Conservation (phyloP, 2,797 vertebrate genomes). For the Pantherophis vulpinus region DNA sequence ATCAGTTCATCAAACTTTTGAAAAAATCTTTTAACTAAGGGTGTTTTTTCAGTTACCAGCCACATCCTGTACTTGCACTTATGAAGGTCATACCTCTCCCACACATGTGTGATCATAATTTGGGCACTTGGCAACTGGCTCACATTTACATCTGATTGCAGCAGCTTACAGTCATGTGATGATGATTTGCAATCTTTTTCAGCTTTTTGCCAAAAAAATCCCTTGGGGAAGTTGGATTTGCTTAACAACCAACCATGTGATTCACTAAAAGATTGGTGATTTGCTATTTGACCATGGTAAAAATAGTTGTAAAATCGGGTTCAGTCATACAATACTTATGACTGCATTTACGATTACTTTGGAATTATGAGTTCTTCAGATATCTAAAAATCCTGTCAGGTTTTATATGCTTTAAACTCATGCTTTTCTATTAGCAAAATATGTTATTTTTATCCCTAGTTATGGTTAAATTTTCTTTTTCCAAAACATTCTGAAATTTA, state of each 20-base stretch:
- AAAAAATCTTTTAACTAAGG: neutral
- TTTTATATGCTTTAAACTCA: neutral
- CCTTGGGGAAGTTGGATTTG: neutral
- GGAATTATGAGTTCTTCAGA: neutral
- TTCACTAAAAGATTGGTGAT: neutral
- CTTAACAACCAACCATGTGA: neutral
- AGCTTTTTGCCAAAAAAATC: neutral
- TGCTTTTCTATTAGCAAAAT: neutral
- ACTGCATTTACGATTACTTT: neutral
- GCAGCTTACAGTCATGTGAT: neutral
- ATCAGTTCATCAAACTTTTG: neutral
- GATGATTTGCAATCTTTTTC: neutral
- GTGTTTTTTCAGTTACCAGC: neutral
- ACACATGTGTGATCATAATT: neutral
- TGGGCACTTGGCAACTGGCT: neutral
- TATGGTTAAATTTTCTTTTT: neutral
- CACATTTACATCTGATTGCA: neutral
- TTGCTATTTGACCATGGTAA: neutral
- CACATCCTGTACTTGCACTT: neutral
- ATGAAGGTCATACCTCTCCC: neutral
- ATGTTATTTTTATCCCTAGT: neutral
- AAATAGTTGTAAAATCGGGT: neutral
- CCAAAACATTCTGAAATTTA: neutral
- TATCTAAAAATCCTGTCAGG: neutral
- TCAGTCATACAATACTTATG: neutral